These are phyloP conservation scores for Acanthosepion lycidas DNA, from an alignment of 2,888 invertebrate genomes.

Conservation along the genomic window DNA sequence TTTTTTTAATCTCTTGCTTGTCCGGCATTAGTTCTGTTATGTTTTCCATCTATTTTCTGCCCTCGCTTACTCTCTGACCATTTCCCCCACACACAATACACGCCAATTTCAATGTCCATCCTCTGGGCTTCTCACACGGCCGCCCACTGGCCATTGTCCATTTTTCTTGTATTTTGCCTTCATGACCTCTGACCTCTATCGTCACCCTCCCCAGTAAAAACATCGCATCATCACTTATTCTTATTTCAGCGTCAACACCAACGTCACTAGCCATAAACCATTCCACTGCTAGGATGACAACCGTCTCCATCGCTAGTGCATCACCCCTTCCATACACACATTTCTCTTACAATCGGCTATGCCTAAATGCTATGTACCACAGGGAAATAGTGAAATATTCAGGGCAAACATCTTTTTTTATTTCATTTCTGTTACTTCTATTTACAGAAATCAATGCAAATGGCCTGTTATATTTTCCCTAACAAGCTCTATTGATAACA, in stretches of 20 bases:
- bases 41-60: not conserved
- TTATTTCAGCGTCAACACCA: not conserved
- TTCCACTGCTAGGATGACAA: not conserved
- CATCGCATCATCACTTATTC: not conserved
- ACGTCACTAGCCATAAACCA: not conserved
- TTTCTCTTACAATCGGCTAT: not conserved
- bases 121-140: constrained; percentile 33
- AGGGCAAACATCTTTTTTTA: not conserved
- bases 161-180: not conserved
- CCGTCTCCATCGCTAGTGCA: not conserved
- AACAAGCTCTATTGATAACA: constrained; percentile 33
- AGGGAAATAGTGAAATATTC: constrained; percentile 16
- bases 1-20: not conserved
- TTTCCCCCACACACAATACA: not conserved
- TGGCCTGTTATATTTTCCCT: not conserved
- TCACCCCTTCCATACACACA: rapidly evolving
- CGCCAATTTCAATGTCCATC: constrained; percentile 20
- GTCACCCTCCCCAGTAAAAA: constrained; percentile 20
- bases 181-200: constrained; percentile 3
- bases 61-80: not conserved
- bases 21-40: not conserved
- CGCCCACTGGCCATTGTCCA: constrained; percentile 33
- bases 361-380: not conserved
- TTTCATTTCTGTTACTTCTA: not conserved
- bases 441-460: not conserved